A percentile compares a stretch with the other conserved stretches of the same genome.
Conservation (phyloP, 2,797 vertebrate genomes). For the Tadarida brasiliensis region DNA sequence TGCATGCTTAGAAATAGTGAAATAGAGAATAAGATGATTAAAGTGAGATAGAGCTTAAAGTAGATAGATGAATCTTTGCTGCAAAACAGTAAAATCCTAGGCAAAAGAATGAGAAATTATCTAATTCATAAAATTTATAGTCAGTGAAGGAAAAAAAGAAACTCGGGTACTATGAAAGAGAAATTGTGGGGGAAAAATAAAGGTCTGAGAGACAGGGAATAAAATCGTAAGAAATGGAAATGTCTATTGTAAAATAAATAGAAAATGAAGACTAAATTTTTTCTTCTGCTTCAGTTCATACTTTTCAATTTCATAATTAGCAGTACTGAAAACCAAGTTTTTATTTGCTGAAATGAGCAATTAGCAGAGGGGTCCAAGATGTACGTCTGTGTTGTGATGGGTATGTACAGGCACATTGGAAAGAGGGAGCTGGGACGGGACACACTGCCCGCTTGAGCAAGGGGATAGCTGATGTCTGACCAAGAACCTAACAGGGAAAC, state of each 20-base stretch:
- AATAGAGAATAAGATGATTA: neutral
- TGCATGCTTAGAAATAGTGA: neutral
- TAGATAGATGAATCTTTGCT: neutral
- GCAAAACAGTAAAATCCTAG: neutral
- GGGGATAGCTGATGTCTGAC: neutral
- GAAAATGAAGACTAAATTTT: neutral
- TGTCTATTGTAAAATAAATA: neutral
- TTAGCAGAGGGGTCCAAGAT: neutral
- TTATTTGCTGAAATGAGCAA: neutral
- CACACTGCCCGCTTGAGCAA: neutral
- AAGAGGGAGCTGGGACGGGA: neutral
- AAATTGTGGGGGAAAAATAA: neutral
- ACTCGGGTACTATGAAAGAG: neutral
- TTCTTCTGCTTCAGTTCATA: neutral
- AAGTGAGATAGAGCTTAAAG: neutral
- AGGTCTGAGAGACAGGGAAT: neutral
- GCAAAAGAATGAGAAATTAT: neutral
- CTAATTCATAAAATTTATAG: neutral
- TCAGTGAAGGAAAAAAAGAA: too few relatives aligned
- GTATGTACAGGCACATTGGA: neutral
- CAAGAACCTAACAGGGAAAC: neutral
- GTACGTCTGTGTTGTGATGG: neutral
- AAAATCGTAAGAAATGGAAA: neutral
- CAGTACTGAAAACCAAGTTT: neutral
- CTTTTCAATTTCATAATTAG: neutral